These are phyloP conservation scores for Etheostoma spectabile DNA, from an alignment of 2,113 vertebrate genomes.

Conservation along the genomic window DNA sequence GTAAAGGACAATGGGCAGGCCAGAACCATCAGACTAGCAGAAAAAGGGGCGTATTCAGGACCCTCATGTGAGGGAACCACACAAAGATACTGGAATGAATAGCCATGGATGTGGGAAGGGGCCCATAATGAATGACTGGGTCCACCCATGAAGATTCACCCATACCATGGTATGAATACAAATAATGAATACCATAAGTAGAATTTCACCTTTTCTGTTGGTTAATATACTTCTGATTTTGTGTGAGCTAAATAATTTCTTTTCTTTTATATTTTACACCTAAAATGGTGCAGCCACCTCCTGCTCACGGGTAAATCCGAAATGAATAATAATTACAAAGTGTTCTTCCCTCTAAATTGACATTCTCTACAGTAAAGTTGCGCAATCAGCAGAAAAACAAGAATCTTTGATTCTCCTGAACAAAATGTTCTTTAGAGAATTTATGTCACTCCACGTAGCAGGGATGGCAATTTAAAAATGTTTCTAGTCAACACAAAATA, in stretches of 20 bases:
- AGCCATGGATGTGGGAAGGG: too few species aligned
- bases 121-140: too few species aligned
- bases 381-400: not conserved
- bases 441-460: not conserved
- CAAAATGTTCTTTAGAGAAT: constrained; percentile 19
- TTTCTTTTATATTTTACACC: not conserved
- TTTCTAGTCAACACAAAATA: constrained; percentile 7
- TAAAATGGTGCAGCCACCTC: not conserved
- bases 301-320: not conserved
- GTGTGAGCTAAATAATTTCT: not conserved
- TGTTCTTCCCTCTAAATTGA: constrained; percentile 16
- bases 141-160: too few species aligned
- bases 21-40: too few species aligned
- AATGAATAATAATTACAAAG: not conserved
- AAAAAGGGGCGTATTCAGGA: too few species aligned
- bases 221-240: too few species aligned
- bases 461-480: not conserved
- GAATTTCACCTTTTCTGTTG: not conserved
- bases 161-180: too few species aligned
- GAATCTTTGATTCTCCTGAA: not conserved
- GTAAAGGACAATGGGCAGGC: too few species aligned
- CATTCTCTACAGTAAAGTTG: not conserved
- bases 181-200: not conserved
- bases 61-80: too few species aligned
- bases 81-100: too few species aligned